Base-by-base conservation (phyloP, 2,797 vertebrate genomes). In the Pygocentrus nattereri region DNA sequence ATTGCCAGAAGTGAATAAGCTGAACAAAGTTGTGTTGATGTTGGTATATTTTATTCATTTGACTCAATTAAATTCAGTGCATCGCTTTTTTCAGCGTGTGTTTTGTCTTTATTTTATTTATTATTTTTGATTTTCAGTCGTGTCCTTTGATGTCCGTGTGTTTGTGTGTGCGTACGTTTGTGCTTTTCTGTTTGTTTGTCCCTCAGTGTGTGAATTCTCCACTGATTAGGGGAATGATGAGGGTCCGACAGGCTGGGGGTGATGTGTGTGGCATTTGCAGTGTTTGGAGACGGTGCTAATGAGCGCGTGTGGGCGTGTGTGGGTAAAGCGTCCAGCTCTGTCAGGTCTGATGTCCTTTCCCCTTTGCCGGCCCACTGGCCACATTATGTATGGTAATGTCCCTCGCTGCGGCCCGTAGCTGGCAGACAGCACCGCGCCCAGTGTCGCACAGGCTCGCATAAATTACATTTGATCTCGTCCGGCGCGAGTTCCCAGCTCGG, bases 341-440 rank as follows among this genome's bases (percentile, higher is more conserved):
- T 84, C 70, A 75, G 76, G 72, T 88, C 88, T 90, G 86, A 88
- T 90, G 82, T 88, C 83, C 62, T 88, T 74, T 77, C 79, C 76
- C 16, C 56, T 44, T 7, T 18, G 13, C 30, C 16, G 15, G 18
- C 31, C 34, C 61, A 52, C 62, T 31, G 52, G 13, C 31, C 52
- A 78, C 50, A 38, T 70, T 54, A 68, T 71, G 68, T 68, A 67
- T 74, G 76, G 34, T 75, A 76, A 78, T 49, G 58, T 47, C 47
- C 82, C 50, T 6, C 13, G 34, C n/a, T 19, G 25, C 19, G 65
- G 18, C 13, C 11, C 19, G 54, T 76, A 80, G 19, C 34, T 54
- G 49, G 54, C 38, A 38, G 23, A 61, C 23, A 27, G 13, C 58
- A 27, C 25, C 12, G 19, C 31, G 41, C 18, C 23, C n/a, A 44